A percentile compares a stretch with the other conserved stretches of the same genome.
phyloP scores from a whole-genome alignment of 2,888 invertebrate species.

The Noctua janthina region DNA sequence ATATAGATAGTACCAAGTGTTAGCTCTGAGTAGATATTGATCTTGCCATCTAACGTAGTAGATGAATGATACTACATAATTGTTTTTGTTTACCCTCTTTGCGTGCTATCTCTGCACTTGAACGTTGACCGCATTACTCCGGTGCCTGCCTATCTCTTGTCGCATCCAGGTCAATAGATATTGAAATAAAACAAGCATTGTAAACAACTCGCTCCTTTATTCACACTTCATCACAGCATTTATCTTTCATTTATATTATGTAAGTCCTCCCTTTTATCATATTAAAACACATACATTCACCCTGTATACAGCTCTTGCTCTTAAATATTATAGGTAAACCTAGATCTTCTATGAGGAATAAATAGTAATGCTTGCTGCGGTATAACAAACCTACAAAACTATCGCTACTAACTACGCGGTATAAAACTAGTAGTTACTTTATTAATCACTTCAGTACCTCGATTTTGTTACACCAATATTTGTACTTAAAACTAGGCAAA shows the following conservation, averaged over 20 bases:
- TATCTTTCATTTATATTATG: constrained; percentile 50
- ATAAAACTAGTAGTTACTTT: constrained; percentile 61
- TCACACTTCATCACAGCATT: constrained; percentile 73
- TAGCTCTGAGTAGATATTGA: neutral
- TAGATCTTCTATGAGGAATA: constrained; percentile 62
- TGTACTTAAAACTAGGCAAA: constrained; percentile 72
- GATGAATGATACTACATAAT: neutral
- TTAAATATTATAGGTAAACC: constrained; percentile 42
- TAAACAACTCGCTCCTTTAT: constrained; percentile 79
- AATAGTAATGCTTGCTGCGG: constrained; percentile 58
- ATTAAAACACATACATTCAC: constrained; percentile 55
- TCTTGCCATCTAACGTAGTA: constrained; percentile 2
- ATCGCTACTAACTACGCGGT: constrained; percentile 42
- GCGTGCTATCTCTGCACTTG: constrained; percentile 37
- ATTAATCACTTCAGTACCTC: constrained; percentile 60
- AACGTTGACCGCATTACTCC: constrained; percentile 36
- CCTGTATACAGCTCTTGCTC: constrained; percentile 51
- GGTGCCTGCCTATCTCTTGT: constrained; percentile 10
- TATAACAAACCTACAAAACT: constrained; percentile 54
- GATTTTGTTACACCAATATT: constrained; percentile 56
- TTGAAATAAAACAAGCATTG: constrained; percentile 68
- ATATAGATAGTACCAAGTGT: neutral
- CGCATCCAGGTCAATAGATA: constrained; percentile 20
- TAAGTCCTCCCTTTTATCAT: constrained; percentile 39
- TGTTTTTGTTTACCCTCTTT: neutral